Evolutionary conservation across 2,113 vertebrate genomes (phyloP).

Genomic region (Euleptes europaea): DNA sequence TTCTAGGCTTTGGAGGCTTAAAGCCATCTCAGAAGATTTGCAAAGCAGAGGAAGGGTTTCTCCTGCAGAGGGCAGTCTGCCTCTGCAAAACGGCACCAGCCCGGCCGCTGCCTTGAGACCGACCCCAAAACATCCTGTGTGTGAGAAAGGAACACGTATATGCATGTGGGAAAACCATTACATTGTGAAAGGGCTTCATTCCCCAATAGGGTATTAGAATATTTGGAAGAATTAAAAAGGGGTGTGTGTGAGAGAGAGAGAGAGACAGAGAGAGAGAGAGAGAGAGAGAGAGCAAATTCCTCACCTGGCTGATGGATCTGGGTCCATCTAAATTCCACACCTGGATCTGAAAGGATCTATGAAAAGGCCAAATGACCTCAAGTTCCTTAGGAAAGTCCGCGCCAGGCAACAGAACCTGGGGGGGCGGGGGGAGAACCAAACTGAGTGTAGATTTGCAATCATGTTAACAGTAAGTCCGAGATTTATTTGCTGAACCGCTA

Average conservation of each 20-base stretch:
- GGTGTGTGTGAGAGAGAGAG: accelerated
- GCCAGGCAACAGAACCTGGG: constrained; percentile 30
- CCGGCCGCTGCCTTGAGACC: not conserved
- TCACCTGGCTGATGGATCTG: no score
- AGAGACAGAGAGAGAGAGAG: not conserved
- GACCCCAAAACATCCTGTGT: constrained; percentile 14
- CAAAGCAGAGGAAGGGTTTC: not conserved
- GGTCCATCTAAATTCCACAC: not conserved
- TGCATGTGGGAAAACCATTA: constrained; percentile 68
- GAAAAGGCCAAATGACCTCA: constrained; percentile 51
- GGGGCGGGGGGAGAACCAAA: constrained; percentile 39
- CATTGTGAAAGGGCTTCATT: constrained; percentile 74
- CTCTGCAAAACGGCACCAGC: constrained; percentile 59
- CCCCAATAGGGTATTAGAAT: constrained; percentile 56
- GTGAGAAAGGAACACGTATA: constrained; percentile 34
- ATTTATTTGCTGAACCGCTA: constrained; percentile 50
- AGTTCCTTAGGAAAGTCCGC: constrained; percentile 53
- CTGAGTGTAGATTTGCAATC: constrained; percentile 49
- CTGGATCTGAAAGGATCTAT: constrained; percentile 59
- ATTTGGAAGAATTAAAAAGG: constrained; percentile 15
- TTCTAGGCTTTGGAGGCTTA: not conserved
- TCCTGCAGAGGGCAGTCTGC: constrained; percentile 80
- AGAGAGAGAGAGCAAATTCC: not conserved
- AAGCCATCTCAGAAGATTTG: not conserved
- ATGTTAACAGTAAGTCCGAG: constrained; percentile 43